Evolutionary conservation across 2,113 vertebrate genomes (phyloP).

Genomic region (Upupa epops): DNA sequence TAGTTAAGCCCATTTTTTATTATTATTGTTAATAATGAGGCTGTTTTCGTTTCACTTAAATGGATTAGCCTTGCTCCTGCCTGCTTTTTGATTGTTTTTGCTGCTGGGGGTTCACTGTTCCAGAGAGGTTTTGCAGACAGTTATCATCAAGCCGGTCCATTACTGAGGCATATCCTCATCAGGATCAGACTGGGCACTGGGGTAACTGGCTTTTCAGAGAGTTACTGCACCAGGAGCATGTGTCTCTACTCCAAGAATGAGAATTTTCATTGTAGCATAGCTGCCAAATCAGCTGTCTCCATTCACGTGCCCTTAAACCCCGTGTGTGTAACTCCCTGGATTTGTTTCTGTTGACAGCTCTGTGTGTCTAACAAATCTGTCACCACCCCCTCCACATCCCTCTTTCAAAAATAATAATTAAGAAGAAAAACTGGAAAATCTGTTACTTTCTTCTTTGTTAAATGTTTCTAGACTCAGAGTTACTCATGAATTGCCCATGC

Average conservation of each 20-base stretch:
- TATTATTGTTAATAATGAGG: slow-evolving; percentile 50
- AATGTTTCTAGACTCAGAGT: background rate
- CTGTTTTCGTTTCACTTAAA: slow-evolving; percentile 51
- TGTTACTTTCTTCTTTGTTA: background rate
- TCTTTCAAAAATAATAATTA: background rate
- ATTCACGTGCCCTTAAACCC: background rate
- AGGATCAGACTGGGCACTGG: background rate
- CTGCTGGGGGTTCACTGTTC: slow-evolving; percentile 58
- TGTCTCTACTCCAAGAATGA: slow-evolving; percentile 3
- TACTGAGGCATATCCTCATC: slow-evolving; percentile 66
- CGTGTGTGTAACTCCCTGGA: background rate
- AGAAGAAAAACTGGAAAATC: background rate
- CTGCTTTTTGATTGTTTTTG: slow-evolving; percentile 64
- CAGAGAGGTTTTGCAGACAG: slow-evolving; percentile 15
- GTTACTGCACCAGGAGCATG: background rate
- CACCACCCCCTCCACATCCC: background rate
- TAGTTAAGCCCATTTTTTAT: slow-evolving; percentile 58
- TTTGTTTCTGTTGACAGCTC: background rate
- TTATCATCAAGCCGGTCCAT: slow-evolving; percentile 34
- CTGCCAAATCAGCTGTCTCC: background rate
- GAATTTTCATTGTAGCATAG: background rate
- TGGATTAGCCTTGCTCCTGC: slow-evolving; percentile 63
- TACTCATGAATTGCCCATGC: background rate
- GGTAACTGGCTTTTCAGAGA: slow-evolving; percentile 53
- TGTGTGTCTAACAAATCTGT: background rate